These are phyloP conservation scores for Nesidiocoris tenuis DNA, from an alignment of 2,888 invertebrate genomes.

Conservation along the genomic window DNA sequence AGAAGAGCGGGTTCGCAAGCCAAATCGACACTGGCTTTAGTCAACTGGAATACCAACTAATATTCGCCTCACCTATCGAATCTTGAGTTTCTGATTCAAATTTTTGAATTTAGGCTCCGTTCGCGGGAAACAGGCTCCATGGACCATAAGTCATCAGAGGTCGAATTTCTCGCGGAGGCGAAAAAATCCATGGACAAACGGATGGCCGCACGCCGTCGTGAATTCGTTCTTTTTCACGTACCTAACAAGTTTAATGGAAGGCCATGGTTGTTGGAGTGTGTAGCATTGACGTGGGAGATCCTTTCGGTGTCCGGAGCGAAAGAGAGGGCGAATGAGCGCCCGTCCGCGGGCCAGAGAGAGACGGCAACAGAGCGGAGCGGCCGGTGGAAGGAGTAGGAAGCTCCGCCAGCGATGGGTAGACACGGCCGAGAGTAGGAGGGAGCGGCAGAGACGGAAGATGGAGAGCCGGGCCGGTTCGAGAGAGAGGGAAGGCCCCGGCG, in stretches of 20 bases:
- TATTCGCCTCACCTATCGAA: too few species aligned
- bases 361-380: neutral
- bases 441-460: too few species aligned
- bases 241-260: conserved; percentile 41
- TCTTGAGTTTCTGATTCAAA: too few species aligned
- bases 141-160: too few species aligned
- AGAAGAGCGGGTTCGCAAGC: too few species aligned
- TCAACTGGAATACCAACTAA: too few species aligned
- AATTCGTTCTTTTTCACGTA: conserved; percentile 5
- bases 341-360: neutral
- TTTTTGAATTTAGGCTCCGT: too few species aligned
- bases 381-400: neutral
- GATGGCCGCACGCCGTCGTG: neutral
- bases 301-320: conserved; percentile 22
- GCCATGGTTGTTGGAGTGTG: conserved; percentile 38
- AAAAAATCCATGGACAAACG: neutral
- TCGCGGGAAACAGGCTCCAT: too few species aligned
- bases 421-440: conserved; percentile 4
- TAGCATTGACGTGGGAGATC: conserved; percentile 45
- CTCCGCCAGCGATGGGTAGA: neutral
- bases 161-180: neutral
- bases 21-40: too few species aligned
- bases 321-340: neutral
- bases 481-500: conserved; percentile 24
- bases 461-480: too few species aligned